Percentiles rank a stretch among this genome's conserved stretches.
phyloP scores from a whole-genome alignment of 2,113 vertebrate species.

The Pomatostomus ruficeps region DNA sequence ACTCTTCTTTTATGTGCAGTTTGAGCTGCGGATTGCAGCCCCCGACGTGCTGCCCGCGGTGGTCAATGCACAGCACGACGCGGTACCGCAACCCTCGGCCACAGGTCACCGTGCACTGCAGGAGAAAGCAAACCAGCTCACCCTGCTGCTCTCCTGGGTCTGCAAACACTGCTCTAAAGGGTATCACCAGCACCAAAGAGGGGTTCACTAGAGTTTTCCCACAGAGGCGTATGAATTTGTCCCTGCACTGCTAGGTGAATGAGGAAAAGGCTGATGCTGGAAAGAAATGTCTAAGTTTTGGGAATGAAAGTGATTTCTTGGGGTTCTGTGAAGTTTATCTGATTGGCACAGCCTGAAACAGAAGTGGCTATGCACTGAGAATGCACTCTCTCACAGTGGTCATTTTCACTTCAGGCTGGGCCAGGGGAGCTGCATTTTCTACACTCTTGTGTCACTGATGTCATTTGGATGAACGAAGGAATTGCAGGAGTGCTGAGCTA shows the following conservation, averaged over 20 bases:
- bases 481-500: not conserved
- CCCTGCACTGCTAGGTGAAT: not conserved
- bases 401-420: not conserved
- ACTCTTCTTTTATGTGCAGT: slow-evolving; percentile 91
- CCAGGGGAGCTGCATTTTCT: not conserved
- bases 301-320: not conserved
- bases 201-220: not conserved
- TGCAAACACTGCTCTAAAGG: not conserved
- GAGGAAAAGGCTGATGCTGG: not conserved
- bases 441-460: not conserved
- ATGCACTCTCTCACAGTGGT: not conserved
- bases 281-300: not conserved
- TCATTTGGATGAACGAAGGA: slow-evolving; percentile 10
- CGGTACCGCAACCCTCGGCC: slow-evolving; percentile 87
- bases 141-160: not conserved
- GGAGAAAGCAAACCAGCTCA: not conserved
- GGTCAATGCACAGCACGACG: slow-evolving; percentile 89
- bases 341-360: not conserved
- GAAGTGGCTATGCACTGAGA: not conserved
- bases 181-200: accelerated
- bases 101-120: slow-evolving; percentile 90
- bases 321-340: not conserved
- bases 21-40: slow-evolving; percentile 85
- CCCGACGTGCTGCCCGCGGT: slow-evolving; percentile 86
- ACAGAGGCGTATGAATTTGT: accelerated